Evolutionary conservation across 2,888 invertebrate genomes (phyloP).

Genomic region (Conus canariensis): DNA sequence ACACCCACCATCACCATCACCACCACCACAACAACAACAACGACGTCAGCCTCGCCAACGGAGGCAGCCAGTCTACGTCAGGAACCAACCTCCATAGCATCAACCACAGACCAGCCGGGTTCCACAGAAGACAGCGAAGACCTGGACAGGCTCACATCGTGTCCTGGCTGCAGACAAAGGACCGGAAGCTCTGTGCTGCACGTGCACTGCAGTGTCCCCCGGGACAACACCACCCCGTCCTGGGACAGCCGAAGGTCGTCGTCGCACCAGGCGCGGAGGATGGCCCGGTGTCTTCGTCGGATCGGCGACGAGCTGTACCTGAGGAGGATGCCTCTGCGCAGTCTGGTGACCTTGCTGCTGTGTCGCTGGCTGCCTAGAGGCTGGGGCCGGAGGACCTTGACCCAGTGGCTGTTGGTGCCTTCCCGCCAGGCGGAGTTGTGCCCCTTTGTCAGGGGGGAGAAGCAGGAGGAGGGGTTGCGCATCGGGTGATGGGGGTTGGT

Average conservation of each 20-base stretch:
- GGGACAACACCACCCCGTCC: no score
- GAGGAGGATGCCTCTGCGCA: slow-evolving; percentile 17
- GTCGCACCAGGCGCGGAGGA: neutral
- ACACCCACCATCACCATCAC: neutral
- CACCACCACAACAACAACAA: neutral
- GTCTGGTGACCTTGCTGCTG: slow-evolving; percentile 9
- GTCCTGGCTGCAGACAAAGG: neutral
- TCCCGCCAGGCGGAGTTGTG: neutral
- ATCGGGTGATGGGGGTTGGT: no score
- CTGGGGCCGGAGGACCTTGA: slow-evolving; percentile 11
- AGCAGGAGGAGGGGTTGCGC: neutral
- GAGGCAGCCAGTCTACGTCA: neutral
- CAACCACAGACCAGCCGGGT: no score
- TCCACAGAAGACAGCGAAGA: neutral
- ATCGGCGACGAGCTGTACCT: slow-evolving; percentile 37
- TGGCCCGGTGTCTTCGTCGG: slow-evolving; percentile 16
- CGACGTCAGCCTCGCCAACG: neutral
- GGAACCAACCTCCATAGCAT: neutral
- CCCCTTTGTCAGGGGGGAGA: neutral
- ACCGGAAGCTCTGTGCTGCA: neutral
- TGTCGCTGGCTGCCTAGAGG: slow-evolving; percentile 30
- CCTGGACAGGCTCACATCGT: neutral
- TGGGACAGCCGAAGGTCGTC: neutral
- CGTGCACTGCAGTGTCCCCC: neutral
- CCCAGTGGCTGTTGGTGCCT: neutral